A percentile compares a stretch with the other conserved stretches of the same genome.
Conservation (phyloP, 2,113 vertebrate species). For the Semnopithecus entellus region DNA sequence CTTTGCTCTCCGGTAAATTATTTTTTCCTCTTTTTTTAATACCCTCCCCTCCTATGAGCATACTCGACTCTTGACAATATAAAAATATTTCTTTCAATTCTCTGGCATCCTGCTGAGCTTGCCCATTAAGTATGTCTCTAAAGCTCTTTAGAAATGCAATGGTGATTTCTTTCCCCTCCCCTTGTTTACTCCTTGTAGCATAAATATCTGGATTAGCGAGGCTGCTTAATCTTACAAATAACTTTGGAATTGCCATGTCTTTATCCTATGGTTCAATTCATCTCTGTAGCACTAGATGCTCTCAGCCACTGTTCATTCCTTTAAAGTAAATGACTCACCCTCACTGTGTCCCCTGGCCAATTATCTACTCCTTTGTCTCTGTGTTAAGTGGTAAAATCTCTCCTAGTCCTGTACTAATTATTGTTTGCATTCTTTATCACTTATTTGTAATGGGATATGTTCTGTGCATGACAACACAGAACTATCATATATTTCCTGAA, state of each 20-base stretch:
- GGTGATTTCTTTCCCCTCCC: not conserved
- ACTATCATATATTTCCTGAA: not conserved
- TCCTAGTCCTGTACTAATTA: not conserved
- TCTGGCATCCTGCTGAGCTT: not conserved
- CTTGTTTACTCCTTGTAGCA: not conserved
- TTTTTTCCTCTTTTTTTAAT: not conserved
- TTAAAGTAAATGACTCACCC: not conserved
- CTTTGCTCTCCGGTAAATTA: not conserved
- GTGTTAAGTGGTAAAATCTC: not conserved
- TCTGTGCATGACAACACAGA: not conserved
- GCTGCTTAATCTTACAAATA: not conserved
- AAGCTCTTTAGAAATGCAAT: not conserved
- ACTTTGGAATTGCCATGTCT: not conserved
- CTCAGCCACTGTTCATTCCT: not conserved
- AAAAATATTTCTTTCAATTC: not conserved
- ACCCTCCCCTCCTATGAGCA: not conserved
- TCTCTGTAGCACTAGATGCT: not conserved
- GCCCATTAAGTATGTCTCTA: not conserved
- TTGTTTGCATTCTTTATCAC: not conserved
- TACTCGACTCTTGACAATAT: not conserved
- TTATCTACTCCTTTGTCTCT: not conserved
- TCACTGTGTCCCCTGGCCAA: not conserved
- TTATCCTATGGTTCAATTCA: not conserved
- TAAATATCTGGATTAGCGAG: not conserved
- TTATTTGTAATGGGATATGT: not conserved